Evolutionary conservation across 2,797 vertebrate species (phyloP).

Genomic region (Graptemys geographica): DNA sequence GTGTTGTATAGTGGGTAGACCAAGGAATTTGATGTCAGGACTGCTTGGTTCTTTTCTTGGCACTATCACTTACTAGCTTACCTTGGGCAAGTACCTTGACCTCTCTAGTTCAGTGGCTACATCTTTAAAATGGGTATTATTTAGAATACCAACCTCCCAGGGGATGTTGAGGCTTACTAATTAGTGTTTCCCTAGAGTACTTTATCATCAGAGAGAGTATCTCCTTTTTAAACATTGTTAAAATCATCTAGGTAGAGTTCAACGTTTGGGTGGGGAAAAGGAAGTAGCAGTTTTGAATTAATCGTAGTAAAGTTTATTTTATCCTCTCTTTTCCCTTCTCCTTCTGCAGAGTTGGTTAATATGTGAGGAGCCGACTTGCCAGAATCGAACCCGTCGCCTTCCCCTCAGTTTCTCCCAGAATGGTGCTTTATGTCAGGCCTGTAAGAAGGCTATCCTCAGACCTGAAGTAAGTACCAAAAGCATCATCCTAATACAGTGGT

Average conservation of each 20-base stretch:
- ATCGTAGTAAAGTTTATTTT: neutral
- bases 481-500: neutral
- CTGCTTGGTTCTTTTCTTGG: neutral
- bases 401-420: slow-evolving; percentile 92
- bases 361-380: slow-evolving; percentile 95
- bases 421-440: slow-evolving; percentile 92
- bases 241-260: neutral
- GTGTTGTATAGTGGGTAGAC: no score
- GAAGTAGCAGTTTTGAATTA: neutral
- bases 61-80: neutral
- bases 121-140: neutral
- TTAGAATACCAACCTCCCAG: neutral
- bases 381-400: slow-evolving; percentile 88
- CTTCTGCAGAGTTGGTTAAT: slow-evolving; percentile 91
- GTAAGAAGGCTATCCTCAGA: slow-evolving; percentile 88
- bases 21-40: neutral
- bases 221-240: neutral
- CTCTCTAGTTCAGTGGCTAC: rapidly evolving
- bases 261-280: neutral
- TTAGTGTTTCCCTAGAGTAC: no score
- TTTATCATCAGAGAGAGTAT: neutral
- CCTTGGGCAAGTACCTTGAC: neutral
- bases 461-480: slow-evolving; percentile 87
- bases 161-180: neutral
- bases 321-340: neutral